These are phyloP conservation scores for Festucalex cinctus DNA, from an alignment of 2,113 vertebrate species.

Conservation along the genomic window DNA sequence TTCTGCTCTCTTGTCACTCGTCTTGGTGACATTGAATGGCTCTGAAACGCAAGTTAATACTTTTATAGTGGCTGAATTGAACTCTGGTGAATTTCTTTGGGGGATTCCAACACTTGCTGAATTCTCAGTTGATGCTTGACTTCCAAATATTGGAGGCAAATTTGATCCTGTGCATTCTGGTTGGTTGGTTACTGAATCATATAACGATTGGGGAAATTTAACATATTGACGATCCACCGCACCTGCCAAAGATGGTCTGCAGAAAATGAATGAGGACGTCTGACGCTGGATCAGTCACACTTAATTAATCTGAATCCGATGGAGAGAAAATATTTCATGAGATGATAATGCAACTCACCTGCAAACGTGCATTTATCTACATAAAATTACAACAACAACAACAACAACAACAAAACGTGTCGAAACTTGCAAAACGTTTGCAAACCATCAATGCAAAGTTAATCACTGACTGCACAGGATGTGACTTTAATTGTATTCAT, in stretches of 20 bases:
- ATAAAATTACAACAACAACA: background rate
- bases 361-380: background rate
- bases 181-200: background rate
- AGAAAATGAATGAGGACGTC: background rate
- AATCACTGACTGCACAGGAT: background rate
- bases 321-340: background rate
- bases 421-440: background rate
- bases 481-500: background rate
- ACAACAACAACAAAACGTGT: no score
- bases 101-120: background rate
- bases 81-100: background rate
- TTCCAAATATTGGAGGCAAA: background rate
- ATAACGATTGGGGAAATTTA: background rate
- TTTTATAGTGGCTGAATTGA: background rate
- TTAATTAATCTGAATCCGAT: background rate
- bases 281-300: background rate
- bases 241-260: background rate
- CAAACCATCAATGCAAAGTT: background rate
- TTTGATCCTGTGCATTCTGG: background rate
- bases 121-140: background rate
- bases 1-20: background rate
- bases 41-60: background rate
- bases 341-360: background rate
- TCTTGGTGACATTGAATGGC: background rate
- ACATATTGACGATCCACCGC: background rate